Base-by-base conservation (phyloP, 2,797 vertebrate genomes). In the Microctenopoma lineatum region DNA sequence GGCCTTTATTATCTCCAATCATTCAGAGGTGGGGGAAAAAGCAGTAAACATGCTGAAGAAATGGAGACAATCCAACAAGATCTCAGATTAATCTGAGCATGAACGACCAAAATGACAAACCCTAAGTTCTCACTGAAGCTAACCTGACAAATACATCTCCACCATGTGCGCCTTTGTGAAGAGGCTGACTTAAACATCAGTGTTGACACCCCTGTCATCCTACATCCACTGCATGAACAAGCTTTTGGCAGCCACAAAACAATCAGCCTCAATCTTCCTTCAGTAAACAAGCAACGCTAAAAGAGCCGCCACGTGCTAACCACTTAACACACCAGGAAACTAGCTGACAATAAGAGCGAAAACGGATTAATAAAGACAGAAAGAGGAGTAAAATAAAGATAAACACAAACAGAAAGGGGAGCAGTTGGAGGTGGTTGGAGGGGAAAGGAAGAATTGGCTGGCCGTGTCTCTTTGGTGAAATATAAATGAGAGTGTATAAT, bases 401-500 rank as follows among this genome's bases (percentile, higher is more conserved):
- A 87, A 89, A 90, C 86, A 88, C 77, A 81, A 87, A 82, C 74
- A 89, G 80, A 87, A 83, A 47, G 82, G 64, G 67, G 75, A 85
- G 75, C 80, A 85, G 80, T 84, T 26, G 59, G 79, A 83, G 88
- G 75, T 54, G 78, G 68, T 47, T 70, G 66, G 60, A 65, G 69
- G 70, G 56, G 61, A 52, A 72, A 48, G 45, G 7, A 70, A 64
- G 79, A 66, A 54, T 51, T 66, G 75, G 72, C 84, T 82, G 84
- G 77, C 89, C 85, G 79, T 89, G 85, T 87, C 79, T 90, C 78
- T 89, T 81, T 87, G 81, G 80, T 88, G 83, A 89, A 88, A 89
- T 88, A 78, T 87, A 89, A 93, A 92, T 91, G 88, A 90, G 89
- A 85, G 87, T 90, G 86, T 83, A 92, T 92, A 92, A 90, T 92